Conservation (phyloP, 2,888 invertebrate species). For the Lasioglossum oenotherae region DNA sequence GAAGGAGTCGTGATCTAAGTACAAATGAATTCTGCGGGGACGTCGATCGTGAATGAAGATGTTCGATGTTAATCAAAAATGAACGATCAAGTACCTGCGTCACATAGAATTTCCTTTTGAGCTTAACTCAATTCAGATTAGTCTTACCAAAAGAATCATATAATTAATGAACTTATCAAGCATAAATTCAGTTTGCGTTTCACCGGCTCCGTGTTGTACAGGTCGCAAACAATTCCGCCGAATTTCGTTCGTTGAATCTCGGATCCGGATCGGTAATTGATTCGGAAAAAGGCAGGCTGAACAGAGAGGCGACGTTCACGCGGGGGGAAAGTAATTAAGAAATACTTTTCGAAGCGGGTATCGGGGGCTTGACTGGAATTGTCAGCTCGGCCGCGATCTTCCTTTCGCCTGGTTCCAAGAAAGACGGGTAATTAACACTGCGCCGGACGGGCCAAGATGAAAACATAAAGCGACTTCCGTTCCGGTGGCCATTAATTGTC, state of each 20-base stretch:
- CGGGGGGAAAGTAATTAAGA: conserved; percentile 5
- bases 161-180: not conserved
- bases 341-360: conserved; percentile 7
- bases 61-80: not conserved
- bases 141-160: no score
- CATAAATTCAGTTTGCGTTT: not conserved
- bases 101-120: no score
- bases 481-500: conserved; percentile 61
- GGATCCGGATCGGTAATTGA: not conserved
- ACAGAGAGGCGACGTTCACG: not conserved
- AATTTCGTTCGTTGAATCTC: not conserved
- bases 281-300: not conserved
- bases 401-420: conserved; percentile 22
- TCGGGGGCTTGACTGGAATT: not conserved
- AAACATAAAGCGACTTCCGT: conserved; percentile 60
- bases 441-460: conserved; percentile 54
- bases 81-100: not conserved
- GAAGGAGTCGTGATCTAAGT: conserved; percentile 1
- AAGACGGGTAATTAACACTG: conserved; percentile 58
- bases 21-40: not conserved
- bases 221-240: not conserved
- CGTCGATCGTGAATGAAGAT: not conserved
- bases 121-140: no score
- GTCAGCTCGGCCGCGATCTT: conserved; percentile 14
- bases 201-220: not conserved